Conservation (phyloP, 2,797 vertebrate species). For the Distichodus sexfasciatus region DNA sequence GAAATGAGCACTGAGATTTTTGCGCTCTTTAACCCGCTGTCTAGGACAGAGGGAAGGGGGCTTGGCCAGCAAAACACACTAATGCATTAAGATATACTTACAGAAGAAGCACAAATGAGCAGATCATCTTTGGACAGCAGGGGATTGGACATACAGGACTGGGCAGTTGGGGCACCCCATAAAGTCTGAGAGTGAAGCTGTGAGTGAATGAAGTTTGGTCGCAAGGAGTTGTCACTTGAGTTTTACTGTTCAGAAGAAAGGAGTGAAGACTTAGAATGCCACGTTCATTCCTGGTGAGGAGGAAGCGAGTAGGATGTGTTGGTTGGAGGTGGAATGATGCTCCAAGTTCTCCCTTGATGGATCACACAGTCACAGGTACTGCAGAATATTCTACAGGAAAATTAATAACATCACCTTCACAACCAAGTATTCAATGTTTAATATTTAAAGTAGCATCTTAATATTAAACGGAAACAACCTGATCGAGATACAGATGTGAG, state of each 20-base stretch:
- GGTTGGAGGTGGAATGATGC: conserved; percentile 71
- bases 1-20: conserved; percentile 74
- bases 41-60: conserved; percentile 23
- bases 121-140: too few relatives aligned
- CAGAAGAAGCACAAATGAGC: neutral
- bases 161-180: too few relatives aligned
- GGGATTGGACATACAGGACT: too few relatives aligned
- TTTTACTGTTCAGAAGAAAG: neutral
- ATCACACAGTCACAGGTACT: conserved; percentile 54
- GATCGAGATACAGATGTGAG: too few relatives aligned
- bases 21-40: conserved; percentile 46
- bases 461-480: too few relatives aligned
- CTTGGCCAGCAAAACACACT: conserved; percentile 11
- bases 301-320: conserved; percentile 60
- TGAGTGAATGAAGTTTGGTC: too few relatives aligned
- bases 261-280: conserved; percentile 63
- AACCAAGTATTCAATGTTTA: too few relatives aligned
- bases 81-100: conserved; percentile 18
- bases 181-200: too few relatives aligned
- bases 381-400: conserved; percentile 33
- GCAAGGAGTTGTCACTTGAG: too few relatives aligned
- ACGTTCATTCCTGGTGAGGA: conserved; percentile 76
- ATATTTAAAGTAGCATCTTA: too few relatives aligned
- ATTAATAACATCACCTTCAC: too few relatives aligned
- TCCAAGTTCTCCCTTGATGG: conserved; percentile 54